Evolutionary conservation across 2,113 vertebrate species (phyloP).

Genomic region (Rhinoderma darwinii): DNA sequence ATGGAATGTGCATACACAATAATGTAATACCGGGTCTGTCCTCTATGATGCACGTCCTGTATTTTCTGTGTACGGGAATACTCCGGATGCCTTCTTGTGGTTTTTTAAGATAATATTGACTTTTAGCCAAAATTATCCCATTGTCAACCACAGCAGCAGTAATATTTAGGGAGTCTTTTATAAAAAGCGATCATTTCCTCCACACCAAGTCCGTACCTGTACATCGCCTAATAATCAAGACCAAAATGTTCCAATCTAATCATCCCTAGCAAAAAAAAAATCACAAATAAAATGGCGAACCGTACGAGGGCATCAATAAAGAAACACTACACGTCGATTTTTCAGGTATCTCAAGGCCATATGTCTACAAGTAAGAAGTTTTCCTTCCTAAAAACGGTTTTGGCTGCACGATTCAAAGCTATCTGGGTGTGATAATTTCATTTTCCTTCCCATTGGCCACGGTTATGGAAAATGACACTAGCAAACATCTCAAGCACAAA

Average conservation of each 20-base stretch:
- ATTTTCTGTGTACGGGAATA: not conserved
- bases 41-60: not conserved
- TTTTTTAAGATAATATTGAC: not conserved
- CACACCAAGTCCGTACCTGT: not conserved
- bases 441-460: conserved; percentile 51
- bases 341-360: conserved; percentile 6
- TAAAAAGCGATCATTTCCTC: conserved; percentile 28
- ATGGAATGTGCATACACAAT: too few species aligned
- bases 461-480: conserved; percentile 21
- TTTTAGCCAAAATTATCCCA: not conserved
- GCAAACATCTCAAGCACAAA: not conserved
- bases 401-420: not conserved
- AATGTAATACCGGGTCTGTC: too few species aligned
- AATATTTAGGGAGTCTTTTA: not conserved
- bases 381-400: not conserved
- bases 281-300: not conserved
- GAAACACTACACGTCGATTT: not conserved
- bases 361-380: conserved; percentile 16
- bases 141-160: not conserved
- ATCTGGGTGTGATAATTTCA: conserved; percentile 26
- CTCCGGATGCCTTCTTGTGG: not conserved
- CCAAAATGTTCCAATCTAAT: not conserved
- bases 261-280: not conserved
- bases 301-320: not conserved
- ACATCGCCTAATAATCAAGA: not conserved